Conservation (phyloP, 2,888 invertebrate genomes). For the Heliconius aoede region DNA sequence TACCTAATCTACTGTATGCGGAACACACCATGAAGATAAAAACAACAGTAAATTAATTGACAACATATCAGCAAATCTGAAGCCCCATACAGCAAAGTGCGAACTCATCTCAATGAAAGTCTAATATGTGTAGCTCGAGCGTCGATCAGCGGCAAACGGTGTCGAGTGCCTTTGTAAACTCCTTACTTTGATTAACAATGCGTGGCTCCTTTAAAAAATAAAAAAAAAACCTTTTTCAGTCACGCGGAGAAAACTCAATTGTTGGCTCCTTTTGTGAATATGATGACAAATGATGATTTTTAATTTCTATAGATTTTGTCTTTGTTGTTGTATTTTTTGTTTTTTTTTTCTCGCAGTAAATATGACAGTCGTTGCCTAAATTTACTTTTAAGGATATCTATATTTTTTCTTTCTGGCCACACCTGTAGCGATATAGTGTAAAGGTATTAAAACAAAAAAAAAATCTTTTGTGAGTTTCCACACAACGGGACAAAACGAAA, state of each 20-base stretch:
- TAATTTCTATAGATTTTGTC: background rate
- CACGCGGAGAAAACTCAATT: conserved; percentile 37
- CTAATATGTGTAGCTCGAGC: conserved; percentile 68
- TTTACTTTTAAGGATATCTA: too few relatives aligned
- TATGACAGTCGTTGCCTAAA: background rate
- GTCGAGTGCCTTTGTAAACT: conserved; percentile 49
- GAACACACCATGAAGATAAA: too few relatives aligned
- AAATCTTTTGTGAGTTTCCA: background rate
- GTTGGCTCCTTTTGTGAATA: conserved; percentile 12
- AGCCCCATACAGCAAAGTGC: conserved; percentile 59
- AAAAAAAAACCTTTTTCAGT: conserved; percentile 32
- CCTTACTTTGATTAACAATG: conserved; percentile 47
- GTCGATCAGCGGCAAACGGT: conserved; percentile 54
- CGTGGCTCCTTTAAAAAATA: conserved; percentile 39
- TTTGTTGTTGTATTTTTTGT: background rate
- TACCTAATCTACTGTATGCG: too few relatives aligned
- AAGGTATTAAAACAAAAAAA: background rate
- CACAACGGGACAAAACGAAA: background rate
- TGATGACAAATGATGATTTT: conserved; percentile 22
- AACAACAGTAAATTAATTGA: background rate
- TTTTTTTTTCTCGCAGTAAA: background rate
- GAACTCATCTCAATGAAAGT: conserved; percentile 73
- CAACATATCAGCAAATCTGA: conserved; percentile 36
- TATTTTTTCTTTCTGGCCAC: too few relatives aligned
- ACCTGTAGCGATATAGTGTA: too few relatives aligned